phyloP scores from a whole-genome alignment of 1,140 invertebrate genomes.

The Zaprionus lachaisei region DNA sequence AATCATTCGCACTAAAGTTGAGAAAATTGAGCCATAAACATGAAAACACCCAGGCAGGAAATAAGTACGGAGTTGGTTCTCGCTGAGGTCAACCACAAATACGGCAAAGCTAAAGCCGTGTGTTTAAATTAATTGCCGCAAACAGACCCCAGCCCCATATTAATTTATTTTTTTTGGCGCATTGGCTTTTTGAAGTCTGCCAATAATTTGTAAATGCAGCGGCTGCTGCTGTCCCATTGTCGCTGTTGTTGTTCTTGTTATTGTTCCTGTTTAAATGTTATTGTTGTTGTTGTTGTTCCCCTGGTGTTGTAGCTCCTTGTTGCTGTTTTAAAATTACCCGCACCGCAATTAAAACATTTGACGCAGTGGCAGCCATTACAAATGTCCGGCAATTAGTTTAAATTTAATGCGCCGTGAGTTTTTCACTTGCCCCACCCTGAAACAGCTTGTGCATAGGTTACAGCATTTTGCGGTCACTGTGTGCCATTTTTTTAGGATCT shows the following conservation, averaged over 20 bases:
- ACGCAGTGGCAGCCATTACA: constrained; percentile 68
- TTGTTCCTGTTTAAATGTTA: constrained; percentile 21
- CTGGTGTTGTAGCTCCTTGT: constrained; percentile 28
- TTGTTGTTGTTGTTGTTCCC: not conserved
- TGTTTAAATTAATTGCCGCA: constrained; percentile 82
- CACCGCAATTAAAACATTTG: constrained; percentile 72
- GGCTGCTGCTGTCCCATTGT: constrained; percentile 22
- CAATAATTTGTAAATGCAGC: constrained; percentile 70
- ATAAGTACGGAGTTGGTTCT: not conserved
- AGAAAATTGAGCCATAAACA: constrained; percentile 38
- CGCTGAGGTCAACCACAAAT: constrained; percentile 70
- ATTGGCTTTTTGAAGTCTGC: constrained; percentile 65
- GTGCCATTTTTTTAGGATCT: constrained; percentile 28
- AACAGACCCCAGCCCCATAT: constrained; percentile 61
- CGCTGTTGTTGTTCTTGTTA: constrained; percentile 31
- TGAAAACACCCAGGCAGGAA: constrained; percentile 9
- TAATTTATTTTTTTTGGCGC: constrained; percentile 50
- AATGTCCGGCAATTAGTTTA: constrained; percentile 77
- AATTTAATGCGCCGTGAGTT: constrained; percentile 69
- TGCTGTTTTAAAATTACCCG: constrained; percentile 44
- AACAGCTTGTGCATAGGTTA: constrained; percentile 37
- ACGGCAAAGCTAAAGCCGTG: constrained; percentile 73
- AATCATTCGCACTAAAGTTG: constrained; percentile 5
- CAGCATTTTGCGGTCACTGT: constrained; percentile 57
- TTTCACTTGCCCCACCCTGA: constrained; percentile 26